These are phyloP conservation scores for Todiramphus saurophagus DNA, from an alignment of 2,113 vertebrate species.

Conservation along the genomic window DNA sequence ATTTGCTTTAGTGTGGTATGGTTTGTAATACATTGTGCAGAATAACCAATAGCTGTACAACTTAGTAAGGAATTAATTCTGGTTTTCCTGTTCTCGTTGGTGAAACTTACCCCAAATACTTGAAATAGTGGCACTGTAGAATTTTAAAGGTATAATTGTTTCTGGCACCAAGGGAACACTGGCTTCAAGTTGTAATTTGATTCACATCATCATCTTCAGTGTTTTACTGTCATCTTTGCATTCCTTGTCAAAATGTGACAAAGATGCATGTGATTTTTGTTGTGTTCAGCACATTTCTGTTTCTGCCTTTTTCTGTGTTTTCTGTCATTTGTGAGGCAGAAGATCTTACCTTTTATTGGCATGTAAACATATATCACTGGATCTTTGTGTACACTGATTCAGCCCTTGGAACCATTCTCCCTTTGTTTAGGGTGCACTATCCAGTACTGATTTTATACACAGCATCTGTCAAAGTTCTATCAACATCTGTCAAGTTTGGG, in stretches of 20 bases:
- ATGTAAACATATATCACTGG: neutral
- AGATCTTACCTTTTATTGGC: neutral
- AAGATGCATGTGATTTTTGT: neutral
- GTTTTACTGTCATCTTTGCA: neutral
- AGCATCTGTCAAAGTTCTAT: neutral
- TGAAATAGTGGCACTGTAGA: neutral
- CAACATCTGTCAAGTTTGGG: neutral
- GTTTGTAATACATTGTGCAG: neutral
- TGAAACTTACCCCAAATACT: neutral
- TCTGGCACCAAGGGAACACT: neutral
- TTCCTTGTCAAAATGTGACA: slow-evolving; percentile 13
- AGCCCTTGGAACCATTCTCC: neutral
- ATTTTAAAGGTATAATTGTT: neutral
- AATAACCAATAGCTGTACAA: neutral
- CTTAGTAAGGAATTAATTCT: neutral
- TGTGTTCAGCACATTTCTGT: neutral
- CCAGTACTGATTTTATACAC: neutral
- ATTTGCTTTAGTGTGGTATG: neutral
- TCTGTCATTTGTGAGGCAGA: neutral
- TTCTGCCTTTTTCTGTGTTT: neutral
- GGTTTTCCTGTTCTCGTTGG: neutral
- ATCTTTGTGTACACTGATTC: neutral
- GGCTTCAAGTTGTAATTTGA: neutral
- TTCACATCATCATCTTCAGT: neutral
- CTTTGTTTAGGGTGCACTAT: neutral